Percentiles rank a stretch among this genome's conserved stretches.
These are phyloP conservation scores for Xestia xanthographa DNA, from an alignment of 2,888 invertebrate genomes.

Conservation along the genomic window DNA sequence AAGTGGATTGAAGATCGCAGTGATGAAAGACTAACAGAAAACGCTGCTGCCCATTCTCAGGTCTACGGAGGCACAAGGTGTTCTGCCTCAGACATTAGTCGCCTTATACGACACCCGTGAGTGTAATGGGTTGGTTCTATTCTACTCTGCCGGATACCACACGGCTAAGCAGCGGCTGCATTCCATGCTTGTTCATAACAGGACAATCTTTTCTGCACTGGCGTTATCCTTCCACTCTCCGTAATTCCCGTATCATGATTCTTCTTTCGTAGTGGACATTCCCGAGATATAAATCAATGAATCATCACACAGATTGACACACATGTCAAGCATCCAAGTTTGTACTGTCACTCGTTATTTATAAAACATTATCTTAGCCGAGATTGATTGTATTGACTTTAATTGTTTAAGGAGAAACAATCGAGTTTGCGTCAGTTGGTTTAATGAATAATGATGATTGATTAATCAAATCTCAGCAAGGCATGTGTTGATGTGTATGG, in stretches of 20 bases:
- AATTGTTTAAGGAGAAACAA: constrained; percentile 52
- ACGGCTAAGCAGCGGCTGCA: no score
- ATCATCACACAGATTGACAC: constrained; percentile 21
- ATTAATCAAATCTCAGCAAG: constrained; percentile 2
- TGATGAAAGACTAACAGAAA: no score
- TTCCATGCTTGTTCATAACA: no score
- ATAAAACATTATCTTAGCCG: constrained; percentile 51
- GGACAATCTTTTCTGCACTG: neutral
- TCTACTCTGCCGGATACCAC: no score
- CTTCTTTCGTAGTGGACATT: constrained; percentile 2
- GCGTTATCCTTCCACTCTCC: neutral
- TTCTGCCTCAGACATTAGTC: no score
- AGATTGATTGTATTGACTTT: constrained; percentile 45
- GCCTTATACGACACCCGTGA: no score
- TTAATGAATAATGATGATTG: constrained; percentile 22
- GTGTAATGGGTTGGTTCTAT: no score
- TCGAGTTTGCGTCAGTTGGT: constrained; percentile 31
- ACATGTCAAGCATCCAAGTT: constrained; percentile 30
- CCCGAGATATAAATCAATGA: constrained; percentile 26
- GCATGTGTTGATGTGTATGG: neutral
- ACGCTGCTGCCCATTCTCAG: no score
- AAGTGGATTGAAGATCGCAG: no score
- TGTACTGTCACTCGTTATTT: constrained; percentile 36
- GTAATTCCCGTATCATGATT: neutral
- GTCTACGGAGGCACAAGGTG: no score